These are phyloP conservation scores for Alaudala cheleensis DNA, from an alignment of 2,113 vertebrate species.

Conservation along the genomic window DNA sequence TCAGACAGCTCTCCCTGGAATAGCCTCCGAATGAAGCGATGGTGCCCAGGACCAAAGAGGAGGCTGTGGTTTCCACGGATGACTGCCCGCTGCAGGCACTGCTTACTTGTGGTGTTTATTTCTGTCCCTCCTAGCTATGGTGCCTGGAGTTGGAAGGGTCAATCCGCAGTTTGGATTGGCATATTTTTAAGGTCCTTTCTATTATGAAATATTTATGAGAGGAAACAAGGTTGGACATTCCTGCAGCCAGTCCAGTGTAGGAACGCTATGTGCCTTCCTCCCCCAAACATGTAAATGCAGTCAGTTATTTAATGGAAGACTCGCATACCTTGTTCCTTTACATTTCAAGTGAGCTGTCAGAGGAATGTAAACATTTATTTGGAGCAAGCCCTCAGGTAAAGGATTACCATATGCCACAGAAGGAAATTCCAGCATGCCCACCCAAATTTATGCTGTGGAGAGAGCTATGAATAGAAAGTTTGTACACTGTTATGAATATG, in stretches of 20 bases:
- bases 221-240: slow-evolving; percentile 81
- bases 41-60: slow-evolving; percentile 25
- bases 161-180: slow-evolving; percentile 67
- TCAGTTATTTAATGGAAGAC: slow-evolving; percentile 72
- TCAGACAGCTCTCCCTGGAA: slow-evolving; percentile 38
- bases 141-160: slow-evolving; percentile 68
- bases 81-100: slow-evolving; percentile 14
- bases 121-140: slow-evolving; percentile 19
- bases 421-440: slow-evolving; percentile 76
- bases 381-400: slow-evolving; percentile 76
- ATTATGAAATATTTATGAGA: slow-evolving; percentile 81
- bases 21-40: neutral
- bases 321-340: slow-evolving; percentile 77
- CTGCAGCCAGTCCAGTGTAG: slow-evolving; percentile 63
- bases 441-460: slow-evolving; percentile 70
- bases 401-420: slow-evolving; percentile 72
- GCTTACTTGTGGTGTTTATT: slow-evolving; percentile 59
- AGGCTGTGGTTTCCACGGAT: slow-evolving; percentile 37
- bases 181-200: slow-evolving; percentile 72
- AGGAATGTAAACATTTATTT: slow-evolving; percentile 78
- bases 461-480: slow-evolving; percentile 85
- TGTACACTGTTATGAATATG: slow-evolving; percentile 81
- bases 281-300: slow-evolving; percentile 70
- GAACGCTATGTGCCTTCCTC: slow-evolving; percentile 74
- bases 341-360: slow-evolving; percentile 71